Base-by-base conservation (phyloP, 2,888 invertebrate genomes). In the Leucophora obtusa region DNA sequence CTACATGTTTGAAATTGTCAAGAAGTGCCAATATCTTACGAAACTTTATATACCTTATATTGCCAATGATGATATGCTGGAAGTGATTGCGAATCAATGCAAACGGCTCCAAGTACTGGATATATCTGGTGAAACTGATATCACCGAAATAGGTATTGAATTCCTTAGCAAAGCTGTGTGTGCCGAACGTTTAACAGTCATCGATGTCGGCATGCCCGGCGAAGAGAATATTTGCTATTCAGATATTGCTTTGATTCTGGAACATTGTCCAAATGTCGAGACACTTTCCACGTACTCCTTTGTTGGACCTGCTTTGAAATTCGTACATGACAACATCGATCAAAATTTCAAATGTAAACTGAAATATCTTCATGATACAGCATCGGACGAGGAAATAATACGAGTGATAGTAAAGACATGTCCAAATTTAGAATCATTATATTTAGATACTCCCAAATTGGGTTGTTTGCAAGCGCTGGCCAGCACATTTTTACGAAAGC, bases 201-300 rank as follows among this genome's bases (percentile, higher is more conserved):
- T 94, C 59, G 93, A 94, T 85, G 93, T 94, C 83, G 94, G 94
- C 54, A 93, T 93, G 91, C 93, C 93, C 77, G 94, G 94, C 0
- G 94, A 94, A 86, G 92, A 93, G 87, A 93, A 93, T 84, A 92
- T 94, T 68, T 94, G 93, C 85, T 93, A 93, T 83, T 93, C 93
- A 60, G 92, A 93, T 83, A 91, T 94, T 17, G 93, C 94, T 7
- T 88, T 93, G 79, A 89, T 94, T 62, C 92, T 94, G 84, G 91
- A 92, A 83, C 91, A 92, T 84, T 91, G 94, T 85, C 93, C 93
- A 35, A 93, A 93, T 87, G 91, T 94, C 60, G 92, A 92, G 47
- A 93, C 93, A 56, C 89, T 94, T 21, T 93, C 93, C 74, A 93
- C 93, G 66, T 94, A 94, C 86, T 94, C 94, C 0, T 94, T 92